Evolutionary conservation across 2,888 invertebrate species (phyloP).

Genomic region (Caenorhabditis becei): DNA sequence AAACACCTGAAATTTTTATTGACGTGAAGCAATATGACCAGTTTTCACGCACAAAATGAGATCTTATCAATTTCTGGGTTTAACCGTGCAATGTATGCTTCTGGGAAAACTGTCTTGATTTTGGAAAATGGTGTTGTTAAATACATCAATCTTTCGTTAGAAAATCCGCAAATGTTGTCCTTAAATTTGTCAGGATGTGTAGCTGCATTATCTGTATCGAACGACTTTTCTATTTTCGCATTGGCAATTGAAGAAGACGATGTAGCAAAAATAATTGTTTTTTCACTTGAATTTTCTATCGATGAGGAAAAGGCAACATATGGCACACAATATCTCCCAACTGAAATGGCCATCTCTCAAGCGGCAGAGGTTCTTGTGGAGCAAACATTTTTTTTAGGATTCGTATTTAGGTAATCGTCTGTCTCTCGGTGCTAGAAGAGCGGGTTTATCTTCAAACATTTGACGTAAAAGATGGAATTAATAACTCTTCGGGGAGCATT

Average conservation of each 20-base stretch:
- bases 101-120: slow-evolving; percentile 40
- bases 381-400: not conserved
- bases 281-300: slow-evolving; percentile 28
- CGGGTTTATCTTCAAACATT: slow-evolving; percentile 57
- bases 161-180: slow-evolving; percentile 19
- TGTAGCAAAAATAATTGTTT: slow-evolving; percentile 57
- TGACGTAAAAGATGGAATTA: slow-evolving; percentile 56
- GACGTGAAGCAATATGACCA: slow-evolving; percentile 70
- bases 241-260: slow-evolving; percentile 60
- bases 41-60: slow-evolving; percentile 63
- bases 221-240: slow-evolving; percentile 53
- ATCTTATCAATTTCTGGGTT: slow-evolving; percentile 54
- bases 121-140: slow-evolving; percentile 50
- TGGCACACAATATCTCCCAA: slow-evolving; percentile 33
- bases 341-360: slow-evolving; percentile 58
- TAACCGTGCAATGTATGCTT: slow-evolving; percentile 41
- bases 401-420: slow-evolving; percentile 54
- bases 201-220: slow-evolving; percentile 51
- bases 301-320: slow-evolving; percentile 53
- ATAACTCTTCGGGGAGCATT: slow-evolving; percentile 56
- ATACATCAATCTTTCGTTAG: slow-evolving; percentile 30
- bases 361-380: slow-evolving; percentile 55
- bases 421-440: slow-evolving; percentile 61
- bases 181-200: slow-evolving; percentile 46
- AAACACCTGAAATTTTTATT: slow-evolving; percentile 64